Evolutionary conservation across 1,140 invertebrate genomes (phyloP).

Genomic region (Gonatopus flavifemur): DNA sequence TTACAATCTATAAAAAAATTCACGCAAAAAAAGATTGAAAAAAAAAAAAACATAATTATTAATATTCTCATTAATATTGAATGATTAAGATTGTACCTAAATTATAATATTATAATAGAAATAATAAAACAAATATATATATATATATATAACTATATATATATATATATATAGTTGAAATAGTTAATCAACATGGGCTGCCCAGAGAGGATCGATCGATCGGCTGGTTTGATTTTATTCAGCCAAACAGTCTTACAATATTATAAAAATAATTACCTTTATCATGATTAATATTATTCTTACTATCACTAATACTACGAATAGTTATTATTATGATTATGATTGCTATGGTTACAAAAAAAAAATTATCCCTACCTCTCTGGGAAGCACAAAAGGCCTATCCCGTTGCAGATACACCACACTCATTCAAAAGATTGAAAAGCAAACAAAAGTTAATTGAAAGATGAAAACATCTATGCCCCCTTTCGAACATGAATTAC

Average conservation of each 20-base stretch:
- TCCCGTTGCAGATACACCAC: constrained; percentile 38
- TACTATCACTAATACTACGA: too few species aligned
- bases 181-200: constrained; percentile 47
- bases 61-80: constrained; percentile 61
- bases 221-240: constrained; percentile 35
- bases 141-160: too few species aligned
- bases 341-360: too few species aligned
- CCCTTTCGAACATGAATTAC: constrained; percentile 40
- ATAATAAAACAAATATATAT: too few species aligned
- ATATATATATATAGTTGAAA: too few species aligned
- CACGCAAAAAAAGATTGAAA: too few species aligned
- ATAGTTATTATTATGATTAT: too few species aligned
- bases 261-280: constrained; percentile 40
- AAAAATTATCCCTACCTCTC: constrained; percentile 50
- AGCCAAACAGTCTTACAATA: constrained; percentile 46
- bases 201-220: constrained; percentile 47
- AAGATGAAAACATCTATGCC: constrained; percentile 36
- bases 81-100: constrained; percentile 61
- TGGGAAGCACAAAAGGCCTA: constrained; percentile 52
- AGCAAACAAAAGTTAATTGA: constrained; percentile 37
- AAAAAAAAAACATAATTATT: constrained; percentile 58
- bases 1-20: constrained; percentile 59
- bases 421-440: too few species aligned
- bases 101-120: constrained; percentile 58
- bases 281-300: too few species aligned